A percentile compares a stretch with the other conserved stretches of the same genome.
Evolutionary conservation across 2,113 vertebrate species (phyloP).

Genomic region (Onychostoma macrolepis): DNA sequence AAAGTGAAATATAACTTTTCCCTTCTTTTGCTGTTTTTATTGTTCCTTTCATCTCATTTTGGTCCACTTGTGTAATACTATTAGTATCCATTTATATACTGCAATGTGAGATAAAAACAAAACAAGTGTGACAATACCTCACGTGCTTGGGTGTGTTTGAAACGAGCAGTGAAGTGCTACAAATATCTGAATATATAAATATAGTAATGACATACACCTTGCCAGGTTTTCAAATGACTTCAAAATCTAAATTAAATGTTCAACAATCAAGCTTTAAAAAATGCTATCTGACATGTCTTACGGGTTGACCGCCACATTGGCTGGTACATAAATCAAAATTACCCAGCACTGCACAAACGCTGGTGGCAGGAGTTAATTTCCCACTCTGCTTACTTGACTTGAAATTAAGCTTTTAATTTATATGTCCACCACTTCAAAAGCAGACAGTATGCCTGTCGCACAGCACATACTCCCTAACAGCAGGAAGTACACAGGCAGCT

Average conservation of each 20-base stretch:
- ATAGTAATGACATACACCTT: neutral
- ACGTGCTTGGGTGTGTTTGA: neutral
- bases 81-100: neutral
- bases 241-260: neutral
- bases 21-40: neutral
- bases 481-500: slow-evolving; percentile 28
- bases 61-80: neutral
- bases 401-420: slow-evolving; percentile 18
- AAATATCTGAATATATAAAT: neutral
- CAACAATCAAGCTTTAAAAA: neutral
- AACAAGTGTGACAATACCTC: neutral
- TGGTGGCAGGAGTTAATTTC: neutral
- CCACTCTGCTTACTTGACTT: neutral
- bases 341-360: neutral
- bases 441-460: slow-evolving; percentile 12
- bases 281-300: neutral
- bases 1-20: neutral
- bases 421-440: slow-evolving; percentile 31
- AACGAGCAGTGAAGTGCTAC: neutral
- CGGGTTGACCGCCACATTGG: neutral
- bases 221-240: neutral
- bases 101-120: neutral
- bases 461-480: slow-evolving; percentile 14
- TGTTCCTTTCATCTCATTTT: neutral
- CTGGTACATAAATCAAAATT: neutral